Base-by-base conservation (phyloP, 2,113 vertebrate genomes). In the Buteo buteo region DNA sequence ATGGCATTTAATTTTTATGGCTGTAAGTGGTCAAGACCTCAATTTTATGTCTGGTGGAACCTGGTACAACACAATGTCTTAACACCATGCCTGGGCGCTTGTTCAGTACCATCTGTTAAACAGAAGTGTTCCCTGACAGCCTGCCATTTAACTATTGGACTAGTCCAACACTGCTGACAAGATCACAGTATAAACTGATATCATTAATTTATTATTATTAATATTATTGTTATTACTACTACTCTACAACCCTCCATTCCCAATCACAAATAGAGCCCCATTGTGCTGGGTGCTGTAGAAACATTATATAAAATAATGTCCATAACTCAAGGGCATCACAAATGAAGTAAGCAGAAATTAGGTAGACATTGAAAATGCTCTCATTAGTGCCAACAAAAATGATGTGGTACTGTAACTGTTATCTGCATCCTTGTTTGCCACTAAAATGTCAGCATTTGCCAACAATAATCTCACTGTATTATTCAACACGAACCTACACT, bases 91-190 rank as follows among this genome's bases (percentile, higher is more conserved):
- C 55, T 94, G 88, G 76, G 82, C 64, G 40, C 55, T 92, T 62
- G 36, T 69, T 93, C 71, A 74, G 32, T 44, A 36, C 90, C 82
- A 93, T 92, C 94, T 96, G 90, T 67, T 90, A 90, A 93, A 74
- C 76, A 94, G 88, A 96, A 92, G 64, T 78, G 69, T 92, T 95
- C 79, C 76, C 82, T 97, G 92, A 94, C 67, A 95, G 59, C 52
- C 69, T 95, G 90, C 80, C 88, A 92, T 88, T 78, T 83, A 83
- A 64, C 58, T 88, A 88, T 82, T 31, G 38, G 42, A 86, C 57
- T 88, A 79, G 13, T 94, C 34, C 88, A 92, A 78, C 50, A 52
- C 26, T 66, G 24, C 64, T 92, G 92, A 96, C 50, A 87, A 95
- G 44, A 93, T 91, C 36, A 72, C 36, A 67, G 13, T 47, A 78